These are phyloP conservation scores for Adrianichthys oophorus DNA, from an alignment of 2,797 vertebrate genomes.

Conservation along the genomic window DNA sequence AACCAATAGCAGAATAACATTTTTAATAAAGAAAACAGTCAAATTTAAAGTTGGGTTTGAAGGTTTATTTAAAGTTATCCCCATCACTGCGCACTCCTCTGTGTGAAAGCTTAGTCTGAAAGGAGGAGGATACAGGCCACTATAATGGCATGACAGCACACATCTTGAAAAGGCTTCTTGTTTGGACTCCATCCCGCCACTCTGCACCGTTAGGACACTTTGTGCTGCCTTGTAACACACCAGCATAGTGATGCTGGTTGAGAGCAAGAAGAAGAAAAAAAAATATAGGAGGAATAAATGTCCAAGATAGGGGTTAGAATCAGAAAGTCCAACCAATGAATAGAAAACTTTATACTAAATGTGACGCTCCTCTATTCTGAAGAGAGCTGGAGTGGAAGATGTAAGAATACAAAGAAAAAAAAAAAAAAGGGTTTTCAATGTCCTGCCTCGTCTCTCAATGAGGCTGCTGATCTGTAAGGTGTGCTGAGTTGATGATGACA, in stretches of 20 bases:
- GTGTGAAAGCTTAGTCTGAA: conserved; percentile 84
- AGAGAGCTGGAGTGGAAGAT: conserved; percentile 21
- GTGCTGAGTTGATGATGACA: conserved; percentile 59
- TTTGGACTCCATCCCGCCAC: conserved; percentile 57
- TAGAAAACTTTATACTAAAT: conserved; percentile 51
- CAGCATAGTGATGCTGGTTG: conserved; percentile 54
- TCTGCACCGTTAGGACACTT: conserved; percentile 43
- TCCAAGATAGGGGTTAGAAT: conserved; percentile 26
- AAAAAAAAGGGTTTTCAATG: conserved; percentile 26
- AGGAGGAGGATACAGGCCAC: conserved; percentile 89
- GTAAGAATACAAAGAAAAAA: conserved; percentile 40
- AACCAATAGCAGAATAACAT: not conserved
- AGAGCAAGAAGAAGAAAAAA: conserved; percentile 32
- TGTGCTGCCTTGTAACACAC: conserved; percentile 49
- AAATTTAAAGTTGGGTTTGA: conserved; percentile 35
- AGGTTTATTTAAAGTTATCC: conserved; percentile 74
- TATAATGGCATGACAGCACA: conserved; percentile 85
- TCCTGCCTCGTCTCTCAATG: conserved; percentile 40
- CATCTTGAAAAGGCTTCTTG: conserved; percentile 73
- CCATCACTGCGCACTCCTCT: conserved; percentile 49
- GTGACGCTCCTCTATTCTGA: conserved; percentile 41
- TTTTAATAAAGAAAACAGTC: not conserved
- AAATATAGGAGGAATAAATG: conserved; percentile 36
- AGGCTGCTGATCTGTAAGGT: conserved; percentile 48
- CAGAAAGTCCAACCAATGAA: conserved; percentile 45